phyloP scores from a whole-genome alignment of 1,140 invertebrate species.

The Oryzaephilus surinamensis region DNA sequence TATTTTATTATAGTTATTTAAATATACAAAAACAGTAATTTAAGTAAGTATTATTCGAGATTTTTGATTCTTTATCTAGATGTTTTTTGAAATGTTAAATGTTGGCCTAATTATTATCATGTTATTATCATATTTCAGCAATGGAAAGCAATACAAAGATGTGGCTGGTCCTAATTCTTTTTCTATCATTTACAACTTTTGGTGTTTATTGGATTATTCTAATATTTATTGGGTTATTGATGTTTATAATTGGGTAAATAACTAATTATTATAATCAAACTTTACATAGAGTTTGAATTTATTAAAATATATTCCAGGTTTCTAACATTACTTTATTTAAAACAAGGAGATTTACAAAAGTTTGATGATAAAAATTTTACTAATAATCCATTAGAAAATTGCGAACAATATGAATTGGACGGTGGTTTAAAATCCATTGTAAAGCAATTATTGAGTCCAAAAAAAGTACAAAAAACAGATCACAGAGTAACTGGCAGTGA shows the following conservation, averaged over 20 bases:
- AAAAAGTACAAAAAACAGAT: slow-evolving; percentile 29
- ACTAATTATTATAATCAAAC: slow-evolving; percentile 2
- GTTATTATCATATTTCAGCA: slow-evolving; percentile 1
- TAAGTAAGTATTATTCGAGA: too few relatives aligned
- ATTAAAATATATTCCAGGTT: slow-evolving; percentile 27
- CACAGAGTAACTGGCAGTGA: slow-evolving; percentile 35
- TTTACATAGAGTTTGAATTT: slow-evolving; percentile 6
- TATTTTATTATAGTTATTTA: too few relatives aligned
- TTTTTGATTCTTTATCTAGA: too few relatives aligned
- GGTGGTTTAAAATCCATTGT: slow-evolving; percentile 23
- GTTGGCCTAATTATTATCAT: too few relatives aligned
- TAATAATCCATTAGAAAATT: slow-evolving; percentile 30
- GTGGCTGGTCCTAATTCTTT: slow-evolving; percentile 27
- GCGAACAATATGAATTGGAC: slow-evolving; percentile 15
- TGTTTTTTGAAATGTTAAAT: too few relatives aligned
- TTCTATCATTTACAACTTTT: slow-evolving; percentile 26
- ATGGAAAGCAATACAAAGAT: slow-evolving; percentile 20
- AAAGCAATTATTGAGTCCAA: slow-evolving; percentile 23
- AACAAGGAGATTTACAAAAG: slow-evolving; percentile 29
- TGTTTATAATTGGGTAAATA: slow-evolving; percentile 30
- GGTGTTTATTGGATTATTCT: slow-evolving; percentile 26
- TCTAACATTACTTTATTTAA: slow-evolving; percentile 28
- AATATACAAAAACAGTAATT: too few relatives aligned
- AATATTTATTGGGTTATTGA: slow-evolving; percentile 17
- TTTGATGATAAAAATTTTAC: slow-evolving; percentile 29